These are phyloP conservation scores for Scelioninae gen. 2 DNA, from an alignment of 2,888 invertebrate species.

Conservation along the genomic window DNA sequence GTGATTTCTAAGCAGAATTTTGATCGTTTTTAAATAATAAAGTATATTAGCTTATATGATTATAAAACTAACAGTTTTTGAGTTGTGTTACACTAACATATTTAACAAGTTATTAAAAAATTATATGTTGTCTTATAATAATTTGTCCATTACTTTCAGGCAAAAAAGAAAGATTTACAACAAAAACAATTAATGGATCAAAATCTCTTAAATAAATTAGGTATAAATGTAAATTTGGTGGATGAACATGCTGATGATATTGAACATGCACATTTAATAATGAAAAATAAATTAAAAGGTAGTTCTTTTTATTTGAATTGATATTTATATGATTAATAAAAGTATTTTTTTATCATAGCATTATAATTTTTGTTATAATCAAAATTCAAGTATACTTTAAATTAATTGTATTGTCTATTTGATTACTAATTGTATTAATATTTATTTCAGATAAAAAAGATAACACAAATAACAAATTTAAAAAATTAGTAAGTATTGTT, in stretches of 20 bases:
- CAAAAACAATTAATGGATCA: constrained; percentile 82
- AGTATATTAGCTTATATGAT: too few species aligned
- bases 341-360: too few species aligned
- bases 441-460: constrained; percentile 62
- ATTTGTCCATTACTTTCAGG: constrained; percentile 75
- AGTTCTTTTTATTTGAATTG: too few species aligned
- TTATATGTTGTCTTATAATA: constrained; percentile 94
- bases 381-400: too few species aligned
- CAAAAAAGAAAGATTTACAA: constrained; percentile 85
- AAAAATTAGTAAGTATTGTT: constrained; percentile 66
- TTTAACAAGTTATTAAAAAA: constrained; percentile 93
- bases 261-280: constrained; percentile 85
- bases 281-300: constrained; percentile 80
- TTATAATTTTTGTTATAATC: too few species aligned
- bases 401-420: too few species aligned
- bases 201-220: constrained; percentile 83
- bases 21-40: too few species aligned
- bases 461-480: constrained; percentile 61
- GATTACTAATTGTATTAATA: too few species aligned
- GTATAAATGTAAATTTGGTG: constrained; percentile 85
- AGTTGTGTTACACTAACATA: constrained; percentile 98
- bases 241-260: constrained; percentile 89
- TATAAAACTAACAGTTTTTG: too few species aligned
- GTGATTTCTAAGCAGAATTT: too few species aligned
- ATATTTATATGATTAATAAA: too few species aligned